These are phyloP conservation scores for Microcebus lehilahytsara DNA, from an alignment of 2,113 vertebrate genomes.

Conservation along the genomic window DNA sequence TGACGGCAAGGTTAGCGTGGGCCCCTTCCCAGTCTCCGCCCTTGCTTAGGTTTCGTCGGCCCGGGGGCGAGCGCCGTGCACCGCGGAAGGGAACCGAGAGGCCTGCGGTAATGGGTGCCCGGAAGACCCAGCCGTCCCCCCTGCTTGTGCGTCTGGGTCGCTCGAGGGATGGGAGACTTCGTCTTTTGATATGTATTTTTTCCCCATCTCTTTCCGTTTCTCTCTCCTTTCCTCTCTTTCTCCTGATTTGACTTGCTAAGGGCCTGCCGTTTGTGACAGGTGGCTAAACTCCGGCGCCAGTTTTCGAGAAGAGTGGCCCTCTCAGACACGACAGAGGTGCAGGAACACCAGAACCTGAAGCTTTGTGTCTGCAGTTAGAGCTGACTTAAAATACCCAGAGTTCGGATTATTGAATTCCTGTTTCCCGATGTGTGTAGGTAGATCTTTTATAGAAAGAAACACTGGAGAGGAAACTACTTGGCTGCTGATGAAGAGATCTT, in stretches of 20 bases:
- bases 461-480: neutral
- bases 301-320: neutral
- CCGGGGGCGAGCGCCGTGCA: neutral
- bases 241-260: neutral
- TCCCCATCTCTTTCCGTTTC: neutral
- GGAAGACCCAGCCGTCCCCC: neutral
- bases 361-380: neutral
- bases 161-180: neutral
- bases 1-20: conserved; percentile 91
- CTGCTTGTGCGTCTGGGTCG: neutral
- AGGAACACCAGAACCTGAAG: neutral
- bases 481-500: neutral
- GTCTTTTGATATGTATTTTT: neutral
- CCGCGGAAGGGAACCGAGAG: rapidly evolving
- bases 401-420: neutral
- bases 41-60: neutral
- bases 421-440: neutral
- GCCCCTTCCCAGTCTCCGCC: neutral
- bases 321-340: neutral
- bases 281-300: neutral
- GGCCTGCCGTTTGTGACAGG: neutral
- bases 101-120: rapidly evolving
- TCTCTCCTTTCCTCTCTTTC: neutral
- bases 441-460: neutral
- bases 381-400: neutral